These are phyloP conservation scores for Tenualosa thibaudeaui DNA, from an alignment of 2,797 vertebrate genomes.

Conservation along the genomic window DNA sequence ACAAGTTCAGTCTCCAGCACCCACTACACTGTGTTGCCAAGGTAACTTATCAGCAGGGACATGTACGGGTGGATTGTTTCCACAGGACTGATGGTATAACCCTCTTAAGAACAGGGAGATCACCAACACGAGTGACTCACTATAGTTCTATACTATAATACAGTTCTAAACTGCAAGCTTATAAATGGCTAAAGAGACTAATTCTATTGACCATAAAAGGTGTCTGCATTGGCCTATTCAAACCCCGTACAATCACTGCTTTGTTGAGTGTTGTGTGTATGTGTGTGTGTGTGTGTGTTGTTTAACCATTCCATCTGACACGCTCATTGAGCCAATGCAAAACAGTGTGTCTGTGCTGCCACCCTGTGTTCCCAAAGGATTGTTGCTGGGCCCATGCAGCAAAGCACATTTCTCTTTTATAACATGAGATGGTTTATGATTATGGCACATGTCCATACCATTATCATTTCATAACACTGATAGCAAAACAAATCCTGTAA, in stretches of 20 bases:
- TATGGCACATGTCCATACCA: no score
- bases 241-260: background rate
- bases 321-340: background rate
- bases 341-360: conserved; percentile 57
- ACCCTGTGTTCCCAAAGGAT: conserved; percentile 51
- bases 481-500: no score
- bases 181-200: background rate
- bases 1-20: conserved; percentile 37
- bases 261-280: background rate
- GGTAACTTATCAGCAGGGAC: conserved; percentile 49
- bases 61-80: conserved; percentile 30
- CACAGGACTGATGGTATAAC: conserved; percentile 25
- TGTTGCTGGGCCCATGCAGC: background rate
- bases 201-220: background rate
- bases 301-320: background rate
- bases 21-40: conserved; percentile 47
- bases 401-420: no score
- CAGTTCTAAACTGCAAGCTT: background rate
- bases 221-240: background rate
- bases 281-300: background rate
- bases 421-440: no score
- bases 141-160: no score
- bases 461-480: no score
- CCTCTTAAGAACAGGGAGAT: background rate
- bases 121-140: background rate